Conservation (phyloP, 2,113 vertebrate genomes). For the Platycercus adscitus region DNA sequence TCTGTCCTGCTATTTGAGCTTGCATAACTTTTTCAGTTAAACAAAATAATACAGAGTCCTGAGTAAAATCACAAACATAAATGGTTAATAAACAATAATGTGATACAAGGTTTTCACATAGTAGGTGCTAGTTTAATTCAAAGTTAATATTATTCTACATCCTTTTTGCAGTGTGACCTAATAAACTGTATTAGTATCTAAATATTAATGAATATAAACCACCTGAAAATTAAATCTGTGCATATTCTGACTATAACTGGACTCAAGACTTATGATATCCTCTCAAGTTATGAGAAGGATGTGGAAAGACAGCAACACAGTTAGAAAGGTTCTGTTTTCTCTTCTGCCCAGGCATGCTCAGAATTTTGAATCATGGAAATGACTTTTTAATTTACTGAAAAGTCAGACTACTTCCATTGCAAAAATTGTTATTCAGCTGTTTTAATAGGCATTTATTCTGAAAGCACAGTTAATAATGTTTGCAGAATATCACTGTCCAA, state of each 20-base stretch:
- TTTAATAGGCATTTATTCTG: not conserved
- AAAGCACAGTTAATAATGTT: not conserved
- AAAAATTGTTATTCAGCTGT: not conserved
- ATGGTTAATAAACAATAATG: not conserved
- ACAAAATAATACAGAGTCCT: not conserved
- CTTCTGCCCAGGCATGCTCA: not conserved
- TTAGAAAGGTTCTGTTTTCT: not conserved
- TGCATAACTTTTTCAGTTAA: not conserved
- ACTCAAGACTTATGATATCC: not conserved
- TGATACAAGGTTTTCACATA: not conserved
- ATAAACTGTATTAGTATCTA: not conserved
- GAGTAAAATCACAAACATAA: not conserved
- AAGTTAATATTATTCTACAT: not conserved
- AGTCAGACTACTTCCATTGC: not conserved
- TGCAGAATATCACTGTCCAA: not conserved
- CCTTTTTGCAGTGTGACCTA: not conserved
- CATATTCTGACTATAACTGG: not conserved
- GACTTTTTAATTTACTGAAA: not conserved
- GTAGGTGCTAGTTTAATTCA: not conserved
- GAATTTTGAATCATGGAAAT: not conserved
- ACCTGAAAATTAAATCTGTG: not conserved
- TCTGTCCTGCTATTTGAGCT: not conserved
- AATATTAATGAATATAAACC: not conserved
- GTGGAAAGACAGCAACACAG: not conserved
- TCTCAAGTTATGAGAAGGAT: not conserved